Base-by-base conservation (phyloP, 2,888 invertebrate genomes). In the Dilophus febrilis region DNA sequence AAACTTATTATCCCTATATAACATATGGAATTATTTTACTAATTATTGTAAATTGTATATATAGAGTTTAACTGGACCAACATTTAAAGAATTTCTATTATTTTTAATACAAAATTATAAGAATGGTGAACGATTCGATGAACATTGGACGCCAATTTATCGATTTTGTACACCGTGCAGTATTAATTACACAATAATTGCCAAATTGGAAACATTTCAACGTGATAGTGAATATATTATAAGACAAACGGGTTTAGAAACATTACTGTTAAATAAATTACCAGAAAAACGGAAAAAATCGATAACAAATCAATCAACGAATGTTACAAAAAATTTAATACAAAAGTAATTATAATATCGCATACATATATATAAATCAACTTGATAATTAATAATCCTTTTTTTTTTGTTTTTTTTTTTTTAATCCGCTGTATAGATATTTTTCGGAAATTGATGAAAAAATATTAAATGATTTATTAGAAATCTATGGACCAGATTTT, bases 21-120 rank as follows among this genome's bases (percentile, higher is more conserved):
- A 4, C 5, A 22, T 6, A 6, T 4, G 4, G 22, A 22, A 22
- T 22, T 22, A 22, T 6, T 22, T 6, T 22, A 22, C 8, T 22
- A 22, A 22, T 22, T 22, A n/a, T 22, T 22, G 8, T 22, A 22
- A 8, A 22, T n/a, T n/a, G n/a, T n/a, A n/a, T n/a, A n/a, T n/a
- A 27, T n/a, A 38, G 38, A 38, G n/a, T 19, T 22, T 31, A 32
- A 51, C 58, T 42, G 71, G 72, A 40, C 74, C 74, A 44, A 74
- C 72, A 13, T 80, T 81, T 54, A 71, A 72, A 48, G 80, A 81
- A 58, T 81, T 81, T 52, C 70, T 78, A 31, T 67, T 72, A 46
- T 77, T 76, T 61, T 65, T 81, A 40, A 68, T 77, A 33, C 67
- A 72, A 45, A 71, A 71, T 43, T 66, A 74, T 55, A 68, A 63